A percentile compares a stretch with the other conserved stretches of the same genome.
Evolutionary conservation across 2,888 invertebrate genomes (phyloP).

Genomic region (Diogma glabrata): DNA sequence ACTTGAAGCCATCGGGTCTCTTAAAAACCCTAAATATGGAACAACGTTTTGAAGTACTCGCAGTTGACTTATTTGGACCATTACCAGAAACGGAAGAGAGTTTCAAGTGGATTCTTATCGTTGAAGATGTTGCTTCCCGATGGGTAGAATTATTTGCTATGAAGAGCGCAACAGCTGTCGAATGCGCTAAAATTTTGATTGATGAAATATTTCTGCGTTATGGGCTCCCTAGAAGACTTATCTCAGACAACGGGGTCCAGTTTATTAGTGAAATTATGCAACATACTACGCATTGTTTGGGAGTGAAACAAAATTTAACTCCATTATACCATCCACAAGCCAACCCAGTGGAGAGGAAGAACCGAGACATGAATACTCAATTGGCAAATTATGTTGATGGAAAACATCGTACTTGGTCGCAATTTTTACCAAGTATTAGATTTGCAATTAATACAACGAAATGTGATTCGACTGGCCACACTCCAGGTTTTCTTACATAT

Average conservation of each 20-base stretch:
- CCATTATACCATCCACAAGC: conserved; percentile 25
- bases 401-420: conserved; percentile 25
- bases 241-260: conserved; percentile 29
- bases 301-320: too few relatives aligned
- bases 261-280: conserved; percentile 20
- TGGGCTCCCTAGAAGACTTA: conserved; percentile 26
- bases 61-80: conserved; percentile 26
- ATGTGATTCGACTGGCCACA: conserved; percentile 24
- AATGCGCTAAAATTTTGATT: too few relatives aligned
- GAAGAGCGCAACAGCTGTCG: too few relatives aligned
- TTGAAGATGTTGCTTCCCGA: conserved; percentile 19
- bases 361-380: conserved; percentile 25
- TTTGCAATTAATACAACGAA: conserved; percentile 30
- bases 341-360: conserved; percentile 26
- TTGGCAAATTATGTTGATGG: conserved; percentile 24
- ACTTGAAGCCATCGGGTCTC: conserved; percentile 26
- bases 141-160: too few relatives aligned
- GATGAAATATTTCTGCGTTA: conserved; percentile 23
- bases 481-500: too few relatives aligned
- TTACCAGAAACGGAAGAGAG: conserved; percentile 18
- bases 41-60: too few relatives aligned
- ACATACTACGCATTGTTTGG: neutral
- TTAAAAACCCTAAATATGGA: conserved; percentile 23
- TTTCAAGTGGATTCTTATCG: conserved; percentile 22
- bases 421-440: conserved; percentile 25